Conservation (phyloP, 2,113 vertebrate species). For the Mormyrus lacerda region DNA sequence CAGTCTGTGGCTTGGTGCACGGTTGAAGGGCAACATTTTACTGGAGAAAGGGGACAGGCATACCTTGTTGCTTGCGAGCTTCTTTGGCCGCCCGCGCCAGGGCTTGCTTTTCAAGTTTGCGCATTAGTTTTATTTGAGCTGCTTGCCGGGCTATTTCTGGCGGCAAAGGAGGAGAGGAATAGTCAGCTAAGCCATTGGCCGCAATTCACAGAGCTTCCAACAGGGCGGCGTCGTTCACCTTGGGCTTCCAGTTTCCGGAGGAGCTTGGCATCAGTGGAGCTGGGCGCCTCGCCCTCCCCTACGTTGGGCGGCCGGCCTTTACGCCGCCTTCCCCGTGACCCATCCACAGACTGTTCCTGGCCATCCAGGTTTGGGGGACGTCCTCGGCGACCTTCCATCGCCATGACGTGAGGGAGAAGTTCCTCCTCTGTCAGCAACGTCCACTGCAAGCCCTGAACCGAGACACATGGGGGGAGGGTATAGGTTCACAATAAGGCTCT, state of each 20-base stretch:
- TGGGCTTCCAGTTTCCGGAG: constrained; percentile 87
- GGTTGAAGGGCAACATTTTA: not conserved
- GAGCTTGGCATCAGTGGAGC: constrained; percentile 68
- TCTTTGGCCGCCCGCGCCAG: constrained; percentile 86
- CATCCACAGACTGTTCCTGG: constrained; percentile 53
- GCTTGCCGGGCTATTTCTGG: constrained; percentile 92
- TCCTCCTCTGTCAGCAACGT: constrained; percentile 80
- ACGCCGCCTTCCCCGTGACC: constrained; percentile 51
- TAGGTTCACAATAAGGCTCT: not conserved
- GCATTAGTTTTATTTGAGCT: constrained; percentile 87
- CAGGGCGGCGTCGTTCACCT: constrained; percentile 55
- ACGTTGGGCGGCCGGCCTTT: constrained; percentile 68
- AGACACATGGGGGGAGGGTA: not conserved
- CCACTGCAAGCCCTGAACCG: constrained; percentile 83
- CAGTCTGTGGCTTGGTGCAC: constrained; percentile 14
- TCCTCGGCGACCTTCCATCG: constrained; percentile 82
- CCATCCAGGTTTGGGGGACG: constrained; percentile 64
- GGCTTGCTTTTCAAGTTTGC: constrained; percentile 89
- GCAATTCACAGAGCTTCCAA: not conserved
- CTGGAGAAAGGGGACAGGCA: constrained; percentile 16
- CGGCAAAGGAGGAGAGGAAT: constrained; percentile 30
- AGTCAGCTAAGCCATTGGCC: not conserved
- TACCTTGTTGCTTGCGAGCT: constrained; percentile 86
- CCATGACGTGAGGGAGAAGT: constrained; percentile 69
- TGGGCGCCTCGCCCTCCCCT: constrained; percentile 61